Percentiles rank a stretch among this genome's conserved stretches.
These are phyloP conservation scores for Panulirus ornatus DNA, from an alignment of 1,140 invertebrate genomes.

Conservation along the genomic window DNA sequence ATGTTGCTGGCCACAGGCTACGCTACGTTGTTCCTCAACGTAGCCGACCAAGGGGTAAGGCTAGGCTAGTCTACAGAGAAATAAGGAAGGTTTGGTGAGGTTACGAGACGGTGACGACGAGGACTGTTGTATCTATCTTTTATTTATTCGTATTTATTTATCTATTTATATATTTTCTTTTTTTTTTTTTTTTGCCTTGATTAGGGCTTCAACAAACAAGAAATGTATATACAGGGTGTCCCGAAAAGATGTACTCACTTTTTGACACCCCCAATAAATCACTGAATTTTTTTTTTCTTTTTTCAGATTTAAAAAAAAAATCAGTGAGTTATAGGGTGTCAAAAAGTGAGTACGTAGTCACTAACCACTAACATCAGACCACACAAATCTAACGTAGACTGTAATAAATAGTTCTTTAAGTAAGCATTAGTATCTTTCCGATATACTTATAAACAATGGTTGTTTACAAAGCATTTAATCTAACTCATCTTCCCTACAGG, in stretches of 20 bases:
- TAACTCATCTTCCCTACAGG: slow-evolving; percentile 3
- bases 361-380: background rate
- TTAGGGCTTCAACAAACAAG: too few relatives aligned
- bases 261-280: too few relatives aligned
- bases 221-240: too few relatives aligned
- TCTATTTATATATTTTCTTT: background rate
- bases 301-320: too few relatives aligned
- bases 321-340: too few relatives aligned
- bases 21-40: slow-evolving; percentile 68
- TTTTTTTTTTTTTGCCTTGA: background rate
- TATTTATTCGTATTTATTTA: background rate
- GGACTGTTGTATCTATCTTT: background rate
- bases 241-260: too few relatives aligned
- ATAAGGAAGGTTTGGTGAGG: background rate
- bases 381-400: too few relatives aligned
- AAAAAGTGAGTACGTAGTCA: background rate
- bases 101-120: background rate
- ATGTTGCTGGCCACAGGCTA: slow-evolving; percentile 64
- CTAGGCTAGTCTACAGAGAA: too few relatives aligned
- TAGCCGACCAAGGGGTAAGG: slow-evolving; percentile 58
- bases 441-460: too few relatives aligned
- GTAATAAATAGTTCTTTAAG: too few relatives aligned
- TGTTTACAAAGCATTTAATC: too few relatives aligned
- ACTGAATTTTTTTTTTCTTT: slow-evolving; percentile 10
- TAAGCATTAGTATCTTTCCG: too few relatives aligned